phyloP scores from a whole-genome alignment of 2,888 invertebrate species.

The Byasa hedistus region DNA sequence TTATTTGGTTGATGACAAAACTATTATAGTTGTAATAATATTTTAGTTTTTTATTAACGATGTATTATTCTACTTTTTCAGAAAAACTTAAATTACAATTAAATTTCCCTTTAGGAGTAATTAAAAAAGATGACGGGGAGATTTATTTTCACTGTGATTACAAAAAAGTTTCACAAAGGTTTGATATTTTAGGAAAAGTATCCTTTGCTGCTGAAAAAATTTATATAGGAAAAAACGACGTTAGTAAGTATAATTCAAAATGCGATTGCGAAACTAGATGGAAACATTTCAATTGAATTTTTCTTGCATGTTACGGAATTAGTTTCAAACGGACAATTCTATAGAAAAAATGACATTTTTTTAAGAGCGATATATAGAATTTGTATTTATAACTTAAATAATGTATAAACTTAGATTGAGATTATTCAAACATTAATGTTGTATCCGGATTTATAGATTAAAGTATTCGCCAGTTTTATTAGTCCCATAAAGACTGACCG shows the following conservation, averaged over 20 bases:
- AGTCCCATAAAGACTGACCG: no score
- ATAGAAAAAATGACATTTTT: background rate
- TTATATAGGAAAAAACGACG: slow-evolving; percentile 35
- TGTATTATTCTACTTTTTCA: slow-evolving; percentile 34
- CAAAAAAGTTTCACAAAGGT: slow-evolving; percentile 43
- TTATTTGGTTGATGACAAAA: no score
- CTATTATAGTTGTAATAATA: background rate
- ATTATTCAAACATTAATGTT: background rate
- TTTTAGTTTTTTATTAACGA: background rate
- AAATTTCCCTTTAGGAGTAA: slow-evolving; percentile 41
- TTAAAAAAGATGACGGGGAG: slow-evolving; percentile 47
- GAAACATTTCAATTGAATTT: no score
- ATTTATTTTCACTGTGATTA: slow-evolving; percentile 47
- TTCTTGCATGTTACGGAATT: no score
- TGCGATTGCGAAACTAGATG: background rate
- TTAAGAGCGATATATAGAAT: background rate
- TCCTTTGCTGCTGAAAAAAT: slow-evolving; percentile 38
- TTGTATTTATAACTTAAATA: background rate
- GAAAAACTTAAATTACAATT: slow-evolving; percentile 46
- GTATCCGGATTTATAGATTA: no score
- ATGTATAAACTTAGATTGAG: background rate
- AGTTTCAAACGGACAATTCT: background rate
- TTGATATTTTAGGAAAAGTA: slow-evolving; percentile 45
- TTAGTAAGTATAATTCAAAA: slow-evolving; percentile 38
- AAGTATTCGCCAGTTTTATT: no score